phyloP scores from a whole-genome alignment of 2,888 invertebrate genomes.

The Rhingia campestris region DNA sequence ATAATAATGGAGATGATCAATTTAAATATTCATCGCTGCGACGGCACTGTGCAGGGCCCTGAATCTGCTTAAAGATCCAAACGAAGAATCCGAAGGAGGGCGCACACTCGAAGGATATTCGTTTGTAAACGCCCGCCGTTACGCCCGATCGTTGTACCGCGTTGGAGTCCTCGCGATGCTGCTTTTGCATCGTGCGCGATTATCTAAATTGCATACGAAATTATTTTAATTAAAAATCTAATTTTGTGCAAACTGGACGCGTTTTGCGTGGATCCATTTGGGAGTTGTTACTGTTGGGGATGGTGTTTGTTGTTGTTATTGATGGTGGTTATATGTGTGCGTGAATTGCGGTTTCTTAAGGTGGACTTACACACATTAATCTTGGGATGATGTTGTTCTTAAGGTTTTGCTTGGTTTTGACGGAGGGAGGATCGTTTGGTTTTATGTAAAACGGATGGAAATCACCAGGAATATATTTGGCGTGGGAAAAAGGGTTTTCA shows the following conservation, averaged over 20 bases:
- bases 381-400: slow-evolving; percentile 57
- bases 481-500: slow-evolving; percentile 53
- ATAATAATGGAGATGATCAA: slow-evolving; percentile 82
- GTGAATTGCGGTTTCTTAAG: slow-evolving; percentile 32
- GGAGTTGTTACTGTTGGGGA: slow-evolving; percentile 7
- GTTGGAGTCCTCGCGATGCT: slow-evolving; percentile 64
- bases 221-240: slow-evolving; percentile 83
- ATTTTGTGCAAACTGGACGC: slow-evolving; percentile 78
- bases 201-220: slow-evolving; percentile 83
- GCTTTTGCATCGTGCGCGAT: slow-evolving; percentile 78
- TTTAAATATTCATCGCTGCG: slow-evolving; percentile 79
- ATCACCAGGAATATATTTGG: slow-evolving; percentile 44
- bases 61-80: slow-evolving; percentile 40
- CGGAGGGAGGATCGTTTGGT: slow-evolving; percentile 50
- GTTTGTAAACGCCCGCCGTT: slow-evolving; percentile 74
- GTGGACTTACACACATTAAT: slow-evolving; percentile 63
- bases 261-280: slow-evolving; percentile 17
- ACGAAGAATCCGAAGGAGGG: slow-evolving; percentile 62
- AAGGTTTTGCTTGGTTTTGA: slow-evolving; percentile 10
- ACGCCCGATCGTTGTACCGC: slow-evolving; percentile 72
- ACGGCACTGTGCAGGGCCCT: slow-evolving; percentile 45
- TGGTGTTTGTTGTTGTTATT: not conserved
- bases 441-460: slow-evolving; percentile 73
- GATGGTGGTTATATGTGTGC: slow-evolving; percentile 10
- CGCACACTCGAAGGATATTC: slow-evolving; percentile 68